phyloP scores from a whole-genome alignment of 2,797 vertebrate species.

The Gila robusta region DNA sequence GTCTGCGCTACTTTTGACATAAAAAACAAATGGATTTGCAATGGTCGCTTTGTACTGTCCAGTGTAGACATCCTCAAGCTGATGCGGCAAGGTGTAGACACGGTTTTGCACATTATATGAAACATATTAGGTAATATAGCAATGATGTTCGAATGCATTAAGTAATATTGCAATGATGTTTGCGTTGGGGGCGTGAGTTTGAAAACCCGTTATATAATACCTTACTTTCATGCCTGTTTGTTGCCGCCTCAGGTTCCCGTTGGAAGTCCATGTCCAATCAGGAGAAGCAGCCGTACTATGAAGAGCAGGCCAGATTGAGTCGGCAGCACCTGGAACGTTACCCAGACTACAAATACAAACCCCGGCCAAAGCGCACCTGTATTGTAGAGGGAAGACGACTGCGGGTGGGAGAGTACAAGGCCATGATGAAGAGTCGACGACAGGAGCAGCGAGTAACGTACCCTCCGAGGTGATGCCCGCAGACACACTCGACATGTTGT shows the following conservation, averaged over 20 bases:
- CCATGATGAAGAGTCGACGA: conserved; percentile 94
- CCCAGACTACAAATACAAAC: conserved; percentile 98
- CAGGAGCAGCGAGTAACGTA: conserved; percentile 88
- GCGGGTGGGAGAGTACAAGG: conserved; percentile 97
- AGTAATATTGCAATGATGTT: no score
- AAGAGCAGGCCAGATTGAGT: conserved; percentile 96
- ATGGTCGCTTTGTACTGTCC: not conserved
- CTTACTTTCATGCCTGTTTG: not conserved
- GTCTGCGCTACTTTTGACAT: not conserved
- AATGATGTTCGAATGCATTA: no score
- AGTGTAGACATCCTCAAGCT: not conserved
- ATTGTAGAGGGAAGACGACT: conserved; percentile 95
- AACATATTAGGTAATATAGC: no score
- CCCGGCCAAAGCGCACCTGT: conserved; percentile 95
- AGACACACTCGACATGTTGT: not conserved
- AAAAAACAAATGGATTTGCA: not conserved
- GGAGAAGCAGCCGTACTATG: conserved; percentile 98
- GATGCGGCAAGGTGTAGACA: no score
- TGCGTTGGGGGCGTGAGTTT: no score
- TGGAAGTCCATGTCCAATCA: conserved; percentile 99
- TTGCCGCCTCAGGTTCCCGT: conserved; percentile 83
- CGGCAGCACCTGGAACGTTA: conserved; percentile 97
- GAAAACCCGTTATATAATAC: not conserved
- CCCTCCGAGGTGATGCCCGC: conserved; percentile 71
- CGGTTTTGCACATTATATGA: no score